These are phyloP conservation scores for Ormyrus nitidulus DNA, from an alignment of 2,888 invertebrate species.

Conservation along the genomic window DNA sequence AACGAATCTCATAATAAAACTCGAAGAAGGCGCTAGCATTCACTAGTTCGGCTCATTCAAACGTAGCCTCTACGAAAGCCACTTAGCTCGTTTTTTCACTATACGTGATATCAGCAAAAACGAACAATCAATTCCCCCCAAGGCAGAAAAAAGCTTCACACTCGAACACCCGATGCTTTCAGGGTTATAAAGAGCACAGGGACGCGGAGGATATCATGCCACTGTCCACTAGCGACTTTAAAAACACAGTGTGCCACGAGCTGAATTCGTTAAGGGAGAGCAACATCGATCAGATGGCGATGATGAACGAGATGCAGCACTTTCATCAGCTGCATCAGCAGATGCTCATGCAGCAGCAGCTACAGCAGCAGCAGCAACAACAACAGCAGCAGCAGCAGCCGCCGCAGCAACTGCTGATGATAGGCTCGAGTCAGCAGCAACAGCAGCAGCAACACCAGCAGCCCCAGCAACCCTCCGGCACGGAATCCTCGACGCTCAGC, in stretches of 20 bases:
- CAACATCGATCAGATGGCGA: conserved; percentile 75
- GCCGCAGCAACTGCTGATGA: conserved; percentile 47
- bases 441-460: conserved; percentile 54
- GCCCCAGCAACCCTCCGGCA: conserved; percentile 32
- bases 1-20: no score
- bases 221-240: conserved; percentile 89
- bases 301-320: conserved; percentile 62
- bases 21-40: no score
- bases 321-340: conserved; percentile 39
- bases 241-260: conserved; percentile 89
- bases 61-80: neutral
- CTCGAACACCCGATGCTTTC: conserved; percentile 65
- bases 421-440: conserved; percentile 3
- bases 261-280: conserved; percentile 82
- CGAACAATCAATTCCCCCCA: no score
- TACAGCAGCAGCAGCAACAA: conserved; percentile 46
- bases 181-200: conserved; percentile 94
- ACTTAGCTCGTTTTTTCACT: neutral
- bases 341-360: neutral
- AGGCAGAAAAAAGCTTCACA: neutral
- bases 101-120: no score
- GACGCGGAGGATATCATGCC: conserved; percentile 94
- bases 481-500: conserved; percentile 63
- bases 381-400: conserved; percentile 68
- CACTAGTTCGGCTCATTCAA: neutral